Evolutionary conservation across 1,140 invertebrate species (phyloP).

Genomic region (Grapholita molesta): DNA sequence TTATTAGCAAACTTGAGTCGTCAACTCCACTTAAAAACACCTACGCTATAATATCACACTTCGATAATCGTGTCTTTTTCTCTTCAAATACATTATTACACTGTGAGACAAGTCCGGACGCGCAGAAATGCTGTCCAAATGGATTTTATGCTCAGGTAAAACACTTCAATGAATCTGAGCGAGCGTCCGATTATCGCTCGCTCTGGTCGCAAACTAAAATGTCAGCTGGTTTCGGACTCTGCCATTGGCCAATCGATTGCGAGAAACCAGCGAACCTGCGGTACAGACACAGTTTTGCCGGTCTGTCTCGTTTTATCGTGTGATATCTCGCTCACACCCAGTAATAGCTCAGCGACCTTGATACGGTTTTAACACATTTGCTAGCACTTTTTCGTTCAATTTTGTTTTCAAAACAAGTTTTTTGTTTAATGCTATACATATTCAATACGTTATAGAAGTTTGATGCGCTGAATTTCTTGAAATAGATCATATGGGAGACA

Average conservation of each 20-base stretch:
- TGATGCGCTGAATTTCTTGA: constrained; percentile 26
- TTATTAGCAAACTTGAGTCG: constrained; percentile 53
- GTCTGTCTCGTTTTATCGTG: constrained; percentile 36
- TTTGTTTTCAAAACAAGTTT: neutral
- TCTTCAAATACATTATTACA: constrained; percentile 76
- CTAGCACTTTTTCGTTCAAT: constrained; percentile 9
- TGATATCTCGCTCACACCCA: constrained; percentile 41
- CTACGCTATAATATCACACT: constrained; percentile 76
- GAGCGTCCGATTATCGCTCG: constrained; percentile 45
- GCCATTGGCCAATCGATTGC: constrained; percentile 74
- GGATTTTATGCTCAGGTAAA: constrained; percentile 41
- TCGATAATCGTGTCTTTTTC: constrained; percentile 70
- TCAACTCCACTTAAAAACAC: constrained; percentile 58
- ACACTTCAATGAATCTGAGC: constrained; percentile 28
- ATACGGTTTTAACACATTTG: constrained; percentile 25
- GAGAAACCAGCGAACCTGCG: constrained; percentile 31
- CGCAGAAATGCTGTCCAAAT: constrained; percentile 57
- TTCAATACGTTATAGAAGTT: neutral
- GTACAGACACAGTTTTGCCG: constrained; percentile 43
- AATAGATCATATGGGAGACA: constrained; percentile 63
- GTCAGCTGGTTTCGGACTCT: constrained; percentile 59
- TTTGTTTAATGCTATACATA: neutral
- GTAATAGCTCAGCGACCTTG: constrained; percentile 35
- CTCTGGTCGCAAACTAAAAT: constrained; percentile 60
- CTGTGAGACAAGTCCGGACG: constrained; percentile 58